These are phyloP conservation scores for Chromoteleia sp. DNA, from an alignment of 2,888 invertebrate species.

Conservation along the genomic window DNA sequence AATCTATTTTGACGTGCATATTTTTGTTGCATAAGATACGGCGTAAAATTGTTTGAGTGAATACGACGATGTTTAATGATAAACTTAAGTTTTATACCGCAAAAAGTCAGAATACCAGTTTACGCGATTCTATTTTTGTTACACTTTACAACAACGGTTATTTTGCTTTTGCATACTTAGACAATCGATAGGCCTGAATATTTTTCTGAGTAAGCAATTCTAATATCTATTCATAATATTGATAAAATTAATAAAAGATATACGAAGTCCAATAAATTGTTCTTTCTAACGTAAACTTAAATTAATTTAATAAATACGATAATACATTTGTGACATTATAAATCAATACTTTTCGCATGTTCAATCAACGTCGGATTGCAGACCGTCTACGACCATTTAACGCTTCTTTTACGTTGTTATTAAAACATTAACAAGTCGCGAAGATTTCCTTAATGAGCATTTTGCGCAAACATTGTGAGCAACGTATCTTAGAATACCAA, in stretches of 20 bases:
- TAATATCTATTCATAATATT: background rate
- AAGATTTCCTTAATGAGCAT: background rate
- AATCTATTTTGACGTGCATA: slow-evolving; percentile 2
- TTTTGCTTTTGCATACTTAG: background rate
- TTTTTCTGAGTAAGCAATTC: background rate
- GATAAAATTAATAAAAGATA: background rate
- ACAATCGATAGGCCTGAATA: background rate
- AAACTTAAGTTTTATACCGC: background rate
- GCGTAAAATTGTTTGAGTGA: background rate
- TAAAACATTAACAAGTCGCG: slow-evolving; percentile 9
- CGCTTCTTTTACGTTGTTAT: slow-evolving; percentile 3
- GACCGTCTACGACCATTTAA: background rate
- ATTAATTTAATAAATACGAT: background rate
- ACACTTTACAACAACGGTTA: background rate
- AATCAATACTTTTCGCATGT: slow-evolving; percentile 26
- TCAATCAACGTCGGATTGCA: background rate
- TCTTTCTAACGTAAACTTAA: background rate
- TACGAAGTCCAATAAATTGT: no score
- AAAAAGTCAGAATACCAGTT: background rate
- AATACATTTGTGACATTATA: slow-evolving; percentile 19
- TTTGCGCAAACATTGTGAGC: background rate
- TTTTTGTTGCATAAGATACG: slow-evolving; percentile 1
- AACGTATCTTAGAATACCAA: slow-evolving; percentile 15
- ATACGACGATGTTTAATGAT: background rate
- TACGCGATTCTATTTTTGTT: background rate